A percentile compares a stretch with the other conserved stretches of the same genome.
These are phyloP conservation scores for Macquaria australasica DNA, from an alignment of 2,113 vertebrate genomes.

Conservation along the genomic window DNA sequence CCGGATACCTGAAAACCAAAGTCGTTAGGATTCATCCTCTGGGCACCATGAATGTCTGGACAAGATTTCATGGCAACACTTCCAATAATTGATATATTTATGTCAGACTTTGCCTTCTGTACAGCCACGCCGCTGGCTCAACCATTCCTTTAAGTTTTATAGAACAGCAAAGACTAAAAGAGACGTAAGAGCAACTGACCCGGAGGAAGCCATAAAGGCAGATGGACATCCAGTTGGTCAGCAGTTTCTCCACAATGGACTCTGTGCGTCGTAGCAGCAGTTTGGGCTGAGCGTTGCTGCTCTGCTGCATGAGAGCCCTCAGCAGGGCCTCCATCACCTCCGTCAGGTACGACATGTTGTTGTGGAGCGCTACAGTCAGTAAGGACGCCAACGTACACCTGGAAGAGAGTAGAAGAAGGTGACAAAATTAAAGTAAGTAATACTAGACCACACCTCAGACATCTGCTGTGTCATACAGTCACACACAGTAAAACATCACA, in stretches of 20 bases:
- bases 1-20: too few species aligned
- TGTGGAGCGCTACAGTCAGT: conserved; percentile 92
- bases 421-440: neutral
- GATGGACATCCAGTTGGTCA: conserved; percentile 98
- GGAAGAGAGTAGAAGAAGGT: neutral
- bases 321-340: conserved; percentile 92
- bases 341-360: conserved; percentile 93
- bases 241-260: conserved; percentile 94
- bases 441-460: neutral
- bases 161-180: neutral
- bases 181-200: conserved; percentile 77
- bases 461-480: neutral
- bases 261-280: conserved; percentile 93
- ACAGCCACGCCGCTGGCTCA: neutral
- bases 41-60: neutral
- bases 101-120: too few species aligned
- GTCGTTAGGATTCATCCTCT: too few species aligned
- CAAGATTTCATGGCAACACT: neutral
- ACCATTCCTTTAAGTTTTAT: neutral
- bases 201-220: conserved; percentile 96
- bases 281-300: conserved; percentile 91
- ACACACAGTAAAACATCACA: neutral
- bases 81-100: too few species aligned
- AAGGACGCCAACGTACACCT: conserved; percentile 94
- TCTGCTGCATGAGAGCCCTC: conserved; percentile 91